Percentiles rank a stretch among this genome's conserved stretches.
These are phyloP conservation scores for Alethe diademata DNA, from an alignment of 2,113 vertebrate genomes.

Conservation along the genomic window DNA sequence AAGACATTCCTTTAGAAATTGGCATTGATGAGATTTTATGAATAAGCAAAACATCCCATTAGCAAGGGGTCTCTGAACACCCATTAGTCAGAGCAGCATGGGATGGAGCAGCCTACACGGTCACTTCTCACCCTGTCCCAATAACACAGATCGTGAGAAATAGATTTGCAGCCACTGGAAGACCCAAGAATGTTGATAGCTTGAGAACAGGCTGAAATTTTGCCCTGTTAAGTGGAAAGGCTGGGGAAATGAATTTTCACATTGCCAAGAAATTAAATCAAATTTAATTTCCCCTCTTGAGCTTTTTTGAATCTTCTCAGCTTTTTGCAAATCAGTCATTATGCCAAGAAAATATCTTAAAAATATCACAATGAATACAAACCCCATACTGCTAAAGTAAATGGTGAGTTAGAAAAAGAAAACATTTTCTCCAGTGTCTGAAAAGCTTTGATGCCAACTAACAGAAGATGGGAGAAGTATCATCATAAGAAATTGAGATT, in stretches of 20 bases:
- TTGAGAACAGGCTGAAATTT: slow-evolving; percentile 24
- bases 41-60: slow-evolving; percentile 50
- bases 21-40: slow-evolving; percentile 38
- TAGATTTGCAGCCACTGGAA: not conserved
- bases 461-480: not conserved
- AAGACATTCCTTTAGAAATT: slow-evolving; percentile 32
- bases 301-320: not conserved
- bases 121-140: not conserved
- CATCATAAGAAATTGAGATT: not conserved
- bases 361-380: slow-evolving; percentile 4
- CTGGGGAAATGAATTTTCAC: not conserved
- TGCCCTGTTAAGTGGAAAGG: not conserved
- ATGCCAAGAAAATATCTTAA: slow-evolving; percentile 37
- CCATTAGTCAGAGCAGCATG: slow-evolving; percentile 17
- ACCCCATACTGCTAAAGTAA: not conserved
- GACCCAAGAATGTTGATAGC: not conserved
- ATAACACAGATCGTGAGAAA: not conserved
- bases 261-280: slow-evolving; percentile 27
- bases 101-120: not conserved
- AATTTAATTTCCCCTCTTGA: slow-evolving; percentile 6
- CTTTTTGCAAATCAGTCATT: slow-evolving; percentile 11
- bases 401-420: slow-evolving; percentile 6
- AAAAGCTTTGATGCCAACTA: not conserved
- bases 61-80: slow-evolving; percentile 29
- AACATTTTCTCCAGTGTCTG: not conserved